Base-by-base conservation (phyloP, 2,113 vertebrate species). In the Festucalex cinctus region DNA sequence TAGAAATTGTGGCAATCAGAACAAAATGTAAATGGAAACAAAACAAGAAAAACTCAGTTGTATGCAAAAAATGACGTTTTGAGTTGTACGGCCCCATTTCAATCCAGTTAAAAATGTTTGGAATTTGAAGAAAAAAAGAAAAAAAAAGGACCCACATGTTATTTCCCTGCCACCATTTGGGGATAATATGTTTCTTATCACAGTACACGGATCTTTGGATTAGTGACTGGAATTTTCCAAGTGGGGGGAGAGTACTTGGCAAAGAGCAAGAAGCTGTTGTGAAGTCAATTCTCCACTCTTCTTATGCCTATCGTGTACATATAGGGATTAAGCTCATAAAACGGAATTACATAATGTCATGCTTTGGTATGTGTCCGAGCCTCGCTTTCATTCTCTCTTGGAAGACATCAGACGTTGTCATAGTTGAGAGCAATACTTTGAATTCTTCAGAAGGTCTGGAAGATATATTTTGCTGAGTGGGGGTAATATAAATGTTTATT, bases 401-500 rank as follows among this genome's bases (percentile, higher is more conserved):
- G 75, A 80, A 83, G 78, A 75, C 37, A 71, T 57, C 68, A 60
- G 73, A 77, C 69, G 71, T 78, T 43, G 83, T 88, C 83, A 88
- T 78, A 82, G 70, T 79, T 28, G 1, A 73, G 71, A 77, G 66
- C 74, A 81, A 84, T 86, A 69, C 67, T 78, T 77, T 8, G 49
- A 46, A 87, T 87, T 88, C 69, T 68, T 82, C 59, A 5, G 63
- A 70, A 59, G 56, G 79, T 76, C 78, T 80, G 78, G 72, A 74
- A 63, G 71, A 84, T 62, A 41, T 68, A 58, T 82, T 86, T 79
- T 86, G 85, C 83, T 84, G 81, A 85, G 81, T 84, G 82, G 76
- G 76, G 76, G 78, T 78, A 83, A 80, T 75, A 78, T 72, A 85
- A 85, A 85, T 87, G 85, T 88, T 87, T 84, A 86, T 76, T 68